Base-by-base conservation (phyloP, 2,888 invertebrate genomes). In the Galeruca laticollis region DNA sequence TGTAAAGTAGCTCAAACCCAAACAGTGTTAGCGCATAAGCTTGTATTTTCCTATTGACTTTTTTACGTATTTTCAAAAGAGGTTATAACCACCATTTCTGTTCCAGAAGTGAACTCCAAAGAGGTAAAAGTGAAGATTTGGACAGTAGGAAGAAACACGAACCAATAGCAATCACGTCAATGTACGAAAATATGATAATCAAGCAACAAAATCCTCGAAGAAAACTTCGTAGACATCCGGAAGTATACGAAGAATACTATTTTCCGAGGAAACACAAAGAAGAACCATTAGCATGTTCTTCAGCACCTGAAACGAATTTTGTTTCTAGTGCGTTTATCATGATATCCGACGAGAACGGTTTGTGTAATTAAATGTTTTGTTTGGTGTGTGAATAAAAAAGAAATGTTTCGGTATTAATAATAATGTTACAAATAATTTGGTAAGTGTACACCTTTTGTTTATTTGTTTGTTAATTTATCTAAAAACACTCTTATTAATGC, bases 171-270 rank as follows among this genome's bases (percentile, higher is more conserved):
- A 91, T 93, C 73, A 92, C 91, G 54, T 90, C 91, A 61, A 90
- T 91, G 84, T 91, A 92, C 84, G 93, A 92, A 79, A 93, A 93
- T 85, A 87, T 91, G 69, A 88, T 90, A 62, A 88, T 93, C 72
- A 91, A 91, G 77, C 90, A 91, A 80, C 91, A 92, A 78, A 93
- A 93, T 81, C 93, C 93, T 0, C 86, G 91, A 73, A 84, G 93
- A 73, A 93, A 93, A 80, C 84, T 93, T 13, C 87, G 91, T 64
- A 87, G 93, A 67, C 87, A 90, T 75, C 88, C 86, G 11, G 89
- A 88, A 70, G 88, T 89, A 57, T 89, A 90, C 81, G 92, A 93
- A 71, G 90, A 88, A 72, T 88, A 87, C 81, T 90, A 91, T 72
- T 86, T 89, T 56, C 79, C 77, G 75, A 77, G 79, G 51, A 92